phyloP scores from a whole-genome alignment of 2,888 invertebrate species.

The Morpho achilles region DNA sequence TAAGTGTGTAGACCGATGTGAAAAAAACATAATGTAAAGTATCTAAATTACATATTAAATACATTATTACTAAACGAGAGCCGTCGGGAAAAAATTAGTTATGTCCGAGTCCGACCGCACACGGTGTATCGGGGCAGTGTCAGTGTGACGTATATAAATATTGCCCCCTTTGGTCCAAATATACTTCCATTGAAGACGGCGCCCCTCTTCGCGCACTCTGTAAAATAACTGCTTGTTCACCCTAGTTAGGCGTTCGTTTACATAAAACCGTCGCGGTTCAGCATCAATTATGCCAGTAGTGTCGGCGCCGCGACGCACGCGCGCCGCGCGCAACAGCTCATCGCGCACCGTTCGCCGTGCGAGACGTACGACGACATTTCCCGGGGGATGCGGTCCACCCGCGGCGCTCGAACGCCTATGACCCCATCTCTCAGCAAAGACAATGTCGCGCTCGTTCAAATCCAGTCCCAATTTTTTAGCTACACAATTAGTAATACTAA shows the following conservation, averaged over 20 bases:
- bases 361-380: constrained; percentile 22
- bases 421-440: constrained; percentile 18
- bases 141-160: neutral
- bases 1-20: too few species aligned
- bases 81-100: neutral
- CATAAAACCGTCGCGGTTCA: neutral
- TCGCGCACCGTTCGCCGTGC: constrained; percentile 20
- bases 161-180: too few species aligned
- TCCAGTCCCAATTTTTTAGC: constrained; percentile 19
- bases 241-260: neutral
- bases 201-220: neutral
- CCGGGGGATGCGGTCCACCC: constrained; percentile 12
- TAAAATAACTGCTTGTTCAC: neutral
- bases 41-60: too few species aligned
- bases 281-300: constrained; percentile 6
- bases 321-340: constrained; percentile 19
- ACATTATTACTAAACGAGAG: too few species aligned
- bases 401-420: neutral
- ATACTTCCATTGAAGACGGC: too few species aligned
- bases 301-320: too few species aligned
- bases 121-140: neutral
- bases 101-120: neutral
- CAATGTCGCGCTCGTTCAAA: constrained; percentile 22
- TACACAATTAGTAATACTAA: constrained; percentile 10
- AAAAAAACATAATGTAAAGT: too few species aligned